phyloP scores from a whole-genome alignment of 2,113 vertebrate genomes.

The Dermatemys mawii region DNA sequence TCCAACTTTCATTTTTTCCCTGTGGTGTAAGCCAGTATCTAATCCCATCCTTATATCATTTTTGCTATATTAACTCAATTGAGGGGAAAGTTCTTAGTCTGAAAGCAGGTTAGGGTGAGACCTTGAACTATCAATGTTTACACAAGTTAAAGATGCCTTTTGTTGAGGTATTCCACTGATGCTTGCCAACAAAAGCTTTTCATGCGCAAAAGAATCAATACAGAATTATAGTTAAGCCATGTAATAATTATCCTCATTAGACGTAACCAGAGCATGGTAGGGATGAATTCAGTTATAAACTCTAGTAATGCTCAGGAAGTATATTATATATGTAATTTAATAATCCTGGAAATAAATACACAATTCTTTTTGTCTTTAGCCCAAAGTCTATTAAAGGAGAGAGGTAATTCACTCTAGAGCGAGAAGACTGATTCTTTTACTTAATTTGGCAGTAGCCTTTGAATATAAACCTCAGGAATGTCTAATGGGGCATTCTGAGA shows the following conservation, averaged over 20 bases:
- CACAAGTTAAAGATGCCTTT: conserved; percentile 77
- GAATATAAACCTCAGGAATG: neutral
- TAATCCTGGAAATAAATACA: conserved; percentile 92
- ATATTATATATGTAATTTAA: conserved; percentile 90
- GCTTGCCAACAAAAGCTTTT: conserved; percentile 81
- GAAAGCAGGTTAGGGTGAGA: conserved; percentile 60
- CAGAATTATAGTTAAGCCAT: conserved; percentile 91
- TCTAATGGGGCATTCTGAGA: neutral
- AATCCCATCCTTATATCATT: conserved; percentile 86
- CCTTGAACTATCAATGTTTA: conserved; percentile 65
- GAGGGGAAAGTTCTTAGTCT: conserved; percentile 69
- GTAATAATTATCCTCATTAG: conserved; percentile 95
- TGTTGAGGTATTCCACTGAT: conserved; percentile 68
- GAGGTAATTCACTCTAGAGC: conserved; percentile 51
- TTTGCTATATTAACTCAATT: conserved; percentile 73
- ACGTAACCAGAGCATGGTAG: conserved; percentile 86
- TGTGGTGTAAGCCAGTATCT: conserved; percentile 83
- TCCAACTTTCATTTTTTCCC: conserved; percentile 81
- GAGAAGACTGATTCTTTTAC: conserved; percentile 22
- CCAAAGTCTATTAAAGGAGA: conserved; percentile 53
- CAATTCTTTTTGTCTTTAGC: conserved; percentile 78
- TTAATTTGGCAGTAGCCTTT: neutral
- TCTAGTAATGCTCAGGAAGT: conserved; percentile 84
- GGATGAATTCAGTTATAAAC: conserved; percentile 82
- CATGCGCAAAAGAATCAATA: conserved; percentile 86